Percentiles rank a stretch among this genome's conserved stretches.
Evolutionary conservation across 2,797 vertebrate species (phyloP).

Genomic region (Myotis planiceps): DNA sequence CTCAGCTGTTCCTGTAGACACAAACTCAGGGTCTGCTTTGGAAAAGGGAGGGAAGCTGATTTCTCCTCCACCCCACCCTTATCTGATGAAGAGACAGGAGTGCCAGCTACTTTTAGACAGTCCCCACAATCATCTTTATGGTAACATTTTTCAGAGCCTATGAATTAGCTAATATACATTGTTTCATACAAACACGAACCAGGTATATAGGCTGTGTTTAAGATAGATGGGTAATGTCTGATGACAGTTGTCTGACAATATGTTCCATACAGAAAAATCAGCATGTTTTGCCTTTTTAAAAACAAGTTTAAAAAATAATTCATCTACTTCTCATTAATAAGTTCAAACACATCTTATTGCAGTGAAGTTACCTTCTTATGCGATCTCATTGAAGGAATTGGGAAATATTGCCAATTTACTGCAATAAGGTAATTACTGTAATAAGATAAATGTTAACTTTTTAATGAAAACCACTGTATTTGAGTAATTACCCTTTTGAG

Average conservation of each 20-base stretch:
- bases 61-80: fast-evolving
- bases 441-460: conserved; percentile 84
- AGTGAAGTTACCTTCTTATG: conserved; percentile 17
- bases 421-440: conserved; percentile 79
- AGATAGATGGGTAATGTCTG: too few relatives aligned
- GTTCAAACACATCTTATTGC: conserved; percentile 59
- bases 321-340: conserved; percentile 53
- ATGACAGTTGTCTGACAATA: neutral
- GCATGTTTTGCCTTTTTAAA: neutral
- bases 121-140: fast-evolving
- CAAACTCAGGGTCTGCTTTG: neutral
- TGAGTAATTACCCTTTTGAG: conserved; percentile 80
- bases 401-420: conserved; percentile 79
- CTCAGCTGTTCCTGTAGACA: neutral
- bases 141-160: neutral
- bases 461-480: conserved; percentile 81
- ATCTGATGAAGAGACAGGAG: fast-evolving
- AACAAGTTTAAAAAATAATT: conserved; percentile 40
- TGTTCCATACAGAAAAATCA: neutral
- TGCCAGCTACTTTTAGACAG: neutral
- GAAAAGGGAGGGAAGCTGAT: neutral
- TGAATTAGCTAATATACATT: neutral
- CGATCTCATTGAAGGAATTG: conserved; percentile 50
- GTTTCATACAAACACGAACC: neutral
- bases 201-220: neutral